A percentile compares a stretch with the other conserved stretches of the same genome.
phyloP scores from a whole-genome alignment of 2,888 invertebrate species.

The Diarsia mendica region DNA sequence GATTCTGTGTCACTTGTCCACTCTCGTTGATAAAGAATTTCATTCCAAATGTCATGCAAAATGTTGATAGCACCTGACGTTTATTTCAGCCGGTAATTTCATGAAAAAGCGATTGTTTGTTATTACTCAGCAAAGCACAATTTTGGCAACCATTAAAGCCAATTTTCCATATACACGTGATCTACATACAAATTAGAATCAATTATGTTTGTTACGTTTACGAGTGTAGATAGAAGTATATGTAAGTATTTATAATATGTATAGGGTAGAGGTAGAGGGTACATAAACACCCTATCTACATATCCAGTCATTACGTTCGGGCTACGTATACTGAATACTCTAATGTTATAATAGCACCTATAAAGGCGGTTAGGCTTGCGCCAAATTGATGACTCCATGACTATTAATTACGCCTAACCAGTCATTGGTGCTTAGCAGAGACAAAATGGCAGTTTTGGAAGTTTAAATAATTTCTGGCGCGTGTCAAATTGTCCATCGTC shows the following conservation, averaged over 20 bases:
- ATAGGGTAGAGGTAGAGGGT: not conserved
- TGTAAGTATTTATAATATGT: too few relatives aligned
- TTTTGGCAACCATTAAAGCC: conserved; percentile 29
- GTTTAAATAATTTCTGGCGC: conserved; percentile 38
- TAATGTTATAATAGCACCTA: conserved; percentile 41
- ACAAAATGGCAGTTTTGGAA: conserved; percentile 33
- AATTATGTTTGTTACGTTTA: conserved; percentile 29
- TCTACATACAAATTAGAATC: conserved; percentile 32
- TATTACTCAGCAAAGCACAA: conserved; percentile 9
- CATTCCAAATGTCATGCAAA: conserved; percentile 22
- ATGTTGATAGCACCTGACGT: conserved; percentile 6
- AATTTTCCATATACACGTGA: conserved; percentile 33
- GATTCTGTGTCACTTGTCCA: conserved; percentile 39
- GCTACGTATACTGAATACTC: conserved; percentile 21
- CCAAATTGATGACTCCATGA: conserved; percentile 39
- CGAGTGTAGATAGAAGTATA: not conserved
- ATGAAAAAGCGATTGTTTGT: conserved; percentile 34
- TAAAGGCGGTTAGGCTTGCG: conserved; percentile 28
- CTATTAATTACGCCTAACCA: conserved; percentile 50
- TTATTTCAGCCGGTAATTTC: conserved; percentile 29
- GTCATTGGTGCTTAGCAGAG: conserved; percentile 12
- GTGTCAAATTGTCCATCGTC: conserved; percentile 36
- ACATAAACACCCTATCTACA: conserved; percentile 27
- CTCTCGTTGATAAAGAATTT: conserved; percentile 24
- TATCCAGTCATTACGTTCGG: conserved; percentile 37